phyloP scores from a whole-genome alignment of 2,888 invertebrate genomes.

The Oscheius onirici region DNA sequence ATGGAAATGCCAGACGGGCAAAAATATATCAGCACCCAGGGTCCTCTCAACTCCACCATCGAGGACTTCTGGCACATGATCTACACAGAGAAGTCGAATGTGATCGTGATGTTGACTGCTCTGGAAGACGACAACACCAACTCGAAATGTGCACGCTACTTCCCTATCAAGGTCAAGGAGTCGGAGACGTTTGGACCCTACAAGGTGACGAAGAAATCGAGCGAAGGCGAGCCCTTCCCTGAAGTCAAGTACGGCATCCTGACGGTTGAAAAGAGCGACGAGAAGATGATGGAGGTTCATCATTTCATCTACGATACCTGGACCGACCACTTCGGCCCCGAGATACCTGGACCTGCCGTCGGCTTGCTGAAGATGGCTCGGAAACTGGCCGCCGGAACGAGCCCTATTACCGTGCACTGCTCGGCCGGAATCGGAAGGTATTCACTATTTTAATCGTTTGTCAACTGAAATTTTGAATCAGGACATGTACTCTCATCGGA shows the following conservation, averaged over 20 bases:
- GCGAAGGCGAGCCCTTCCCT: constrained; percentile 2
- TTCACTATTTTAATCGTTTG: too few species aligned
- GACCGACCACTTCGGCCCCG: constrained; percentile 54
- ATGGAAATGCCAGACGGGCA: constrained; percentile 43
- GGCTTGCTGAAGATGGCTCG: constrained; percentile 30
- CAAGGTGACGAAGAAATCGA: not conserved
- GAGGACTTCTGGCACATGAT: constrained; percentile 98
- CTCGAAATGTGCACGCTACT: constrained; percentile 22
- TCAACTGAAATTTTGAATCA: too few species aligned
- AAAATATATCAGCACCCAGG: constrained; percentile 71
- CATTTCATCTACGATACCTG: constrained; percentile 44
- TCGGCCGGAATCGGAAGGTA: constrained; percentile 61
- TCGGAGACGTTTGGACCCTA: not conserved
- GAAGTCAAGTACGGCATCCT: not conserved
- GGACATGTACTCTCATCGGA: constrained; percentile 45
- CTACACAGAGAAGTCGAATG: constrained; percentile 94
- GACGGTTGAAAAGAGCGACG: constrained; percentile 8
- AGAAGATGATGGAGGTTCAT: not conserved
- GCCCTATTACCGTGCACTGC: constrained; percentile 58
- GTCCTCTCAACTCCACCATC: constrained; percentile 88
- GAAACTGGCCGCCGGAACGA: constrained; percentile 2
- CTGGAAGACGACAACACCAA: constrained; percentile 33
- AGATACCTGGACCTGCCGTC: constrained; percentile 25
- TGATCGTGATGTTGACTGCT: constrained; percentile 85
- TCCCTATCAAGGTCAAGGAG: not conserved